These are phyloP conservation scores for Quadroppia sp. DNA, from an alignment of 2,888 invertebrate species.

Conservation along the genomic window DNA sequence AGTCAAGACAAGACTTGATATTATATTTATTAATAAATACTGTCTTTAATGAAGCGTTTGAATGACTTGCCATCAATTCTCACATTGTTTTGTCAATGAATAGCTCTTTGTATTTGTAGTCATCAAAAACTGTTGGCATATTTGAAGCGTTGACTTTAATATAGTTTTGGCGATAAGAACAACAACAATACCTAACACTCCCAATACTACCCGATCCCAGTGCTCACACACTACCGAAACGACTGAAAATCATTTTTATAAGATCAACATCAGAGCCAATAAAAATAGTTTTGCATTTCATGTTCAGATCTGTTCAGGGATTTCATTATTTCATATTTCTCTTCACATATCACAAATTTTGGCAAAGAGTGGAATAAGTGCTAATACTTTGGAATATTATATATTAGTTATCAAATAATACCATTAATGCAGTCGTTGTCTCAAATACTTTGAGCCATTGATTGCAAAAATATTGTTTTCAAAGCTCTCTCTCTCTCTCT, in stretches of 20 bases:
- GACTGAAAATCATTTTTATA: not conserved
- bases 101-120: too few species aligned
- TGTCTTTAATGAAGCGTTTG: too few species aligned
- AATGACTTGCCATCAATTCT: too few species aligned
- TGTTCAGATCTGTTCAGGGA: not conserved
- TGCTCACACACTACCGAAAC: not conserved
- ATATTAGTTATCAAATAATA: constrained; percentile 8
- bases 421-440: not conserved
- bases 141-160: not conserved
- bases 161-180: constrained; percentile 28
- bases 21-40: too few species aligned
- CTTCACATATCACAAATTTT: not conserved
- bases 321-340: constrained; percentile 31
- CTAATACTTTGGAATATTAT: not conserved
- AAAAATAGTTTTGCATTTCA: constrained; percentile 27
- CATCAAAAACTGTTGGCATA: too few species aligned
- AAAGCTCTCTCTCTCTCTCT: constrained; percentile 43
- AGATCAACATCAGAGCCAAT: constrained; percentile 35
- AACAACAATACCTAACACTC: constrained; percentile 23
- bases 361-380: not conserved
- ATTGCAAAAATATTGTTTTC: constrained; percentile 46
- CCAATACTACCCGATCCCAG: not conserved
- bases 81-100: too few species aligned
- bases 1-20: too few species aligned
- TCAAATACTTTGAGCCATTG: constrained; percentile 32